Percentiles rank a stretch among this genome's conserved stretches.
Conservation (phyloP, 2,113 vertebrate genomes). For the Porphyrio hochstetteri region DNA sequence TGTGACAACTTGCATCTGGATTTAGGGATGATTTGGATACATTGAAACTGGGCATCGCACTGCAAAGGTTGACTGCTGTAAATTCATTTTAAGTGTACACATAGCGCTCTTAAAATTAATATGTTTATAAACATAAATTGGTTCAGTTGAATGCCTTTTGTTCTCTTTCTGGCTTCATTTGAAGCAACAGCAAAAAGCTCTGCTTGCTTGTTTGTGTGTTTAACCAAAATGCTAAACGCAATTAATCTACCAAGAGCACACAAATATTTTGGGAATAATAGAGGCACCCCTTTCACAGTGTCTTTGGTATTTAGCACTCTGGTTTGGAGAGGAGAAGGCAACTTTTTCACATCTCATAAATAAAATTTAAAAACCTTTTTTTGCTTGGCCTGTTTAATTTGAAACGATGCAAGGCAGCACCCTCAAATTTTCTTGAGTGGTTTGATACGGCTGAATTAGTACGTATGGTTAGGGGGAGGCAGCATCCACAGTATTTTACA, state of each 20-base stretch:
- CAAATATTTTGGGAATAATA: constrained; percentile 43
- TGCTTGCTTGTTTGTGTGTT: constrained; percentile 69
- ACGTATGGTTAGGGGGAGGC: not conserved
- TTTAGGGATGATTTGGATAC: constrained; percentile 73
- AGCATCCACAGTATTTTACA: not conserved
- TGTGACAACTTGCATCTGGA: constrained; percentile 77
- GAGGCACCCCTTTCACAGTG: constrained; percentile 13
- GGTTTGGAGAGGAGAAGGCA: constrained; percentile 44
- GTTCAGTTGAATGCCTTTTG: constrained; percentile 72
- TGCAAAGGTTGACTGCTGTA: constrained; percentile 61
- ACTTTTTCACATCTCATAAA: constrained; percentile 61
- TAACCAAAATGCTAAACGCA: constrained; percentile 60
- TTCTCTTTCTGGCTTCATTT: constrained; percentile 69
- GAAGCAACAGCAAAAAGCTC: constrained; percentile 69
- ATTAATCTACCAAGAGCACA: constrained; percentile 56
- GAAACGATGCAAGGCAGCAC: not conserved
- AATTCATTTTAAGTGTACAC: constrained; percentile 69
- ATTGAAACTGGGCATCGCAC: constrained; percentile 50
- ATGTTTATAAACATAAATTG: constrained; percentile 68
- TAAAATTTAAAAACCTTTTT: not conserved
- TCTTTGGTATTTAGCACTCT: constrained; percentile 55
- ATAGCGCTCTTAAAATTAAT: constrained; percentile 69
- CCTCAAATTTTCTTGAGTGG: not conserved
- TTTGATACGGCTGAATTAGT: constrained; percentile 36
- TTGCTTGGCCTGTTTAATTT: constrained; percentile 10